Base-by-base conservation (phyloP, 2,797 vertebrate species). In the Pelochelys cantorii region DNA sequence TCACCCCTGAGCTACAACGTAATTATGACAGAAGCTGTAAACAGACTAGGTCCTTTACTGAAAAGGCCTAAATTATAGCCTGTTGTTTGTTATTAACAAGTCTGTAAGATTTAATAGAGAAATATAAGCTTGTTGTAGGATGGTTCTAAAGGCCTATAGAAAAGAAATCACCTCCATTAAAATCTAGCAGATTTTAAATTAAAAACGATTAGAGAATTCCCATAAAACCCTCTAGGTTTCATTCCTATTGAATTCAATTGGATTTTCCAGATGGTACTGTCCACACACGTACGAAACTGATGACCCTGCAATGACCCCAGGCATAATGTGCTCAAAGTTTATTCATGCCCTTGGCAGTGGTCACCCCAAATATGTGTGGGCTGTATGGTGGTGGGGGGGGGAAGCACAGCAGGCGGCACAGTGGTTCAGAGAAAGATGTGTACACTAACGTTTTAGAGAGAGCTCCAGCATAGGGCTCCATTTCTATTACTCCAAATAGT, bases 381-480 rank as follows among this genome's bases (percentile, higher is more conserved):
- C 84, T 89, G 48, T 57, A 92, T 20, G 18, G 31, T 15, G 14
- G 53, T 3, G 71, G 10, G 4, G 10, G 57, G 57, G 57, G 22
- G 74, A 79, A 5, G 2, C 5, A 5, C 10, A 81, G 10, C 37
- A 89, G 83, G 37, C 8, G 13, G 53, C 53, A 54, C 14, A 15
- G 53, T 54, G 14, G 53, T 12, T 89, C 91, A 92, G 82, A 92
- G 14, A 94, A 88, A 79, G 4, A 93, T 65, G 83, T 54, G 52
- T 57, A 60, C 14, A 80, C 78, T 25, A 80, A 93, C 86, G 89
- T 95, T 96, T 95, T 54, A 93, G 80, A 89, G 82, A 92, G 31
- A 89, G 27, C 34, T 92, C 37, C 48, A 81, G 42, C 89, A 82
- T 12, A 84, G 62, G 83, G 84, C 12, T 9, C 17, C 56, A 3